Evolutionary conservation across 1,140 invertebrate genomes (phyloP).

Genomic region (Drepana arcuata): DNA sequence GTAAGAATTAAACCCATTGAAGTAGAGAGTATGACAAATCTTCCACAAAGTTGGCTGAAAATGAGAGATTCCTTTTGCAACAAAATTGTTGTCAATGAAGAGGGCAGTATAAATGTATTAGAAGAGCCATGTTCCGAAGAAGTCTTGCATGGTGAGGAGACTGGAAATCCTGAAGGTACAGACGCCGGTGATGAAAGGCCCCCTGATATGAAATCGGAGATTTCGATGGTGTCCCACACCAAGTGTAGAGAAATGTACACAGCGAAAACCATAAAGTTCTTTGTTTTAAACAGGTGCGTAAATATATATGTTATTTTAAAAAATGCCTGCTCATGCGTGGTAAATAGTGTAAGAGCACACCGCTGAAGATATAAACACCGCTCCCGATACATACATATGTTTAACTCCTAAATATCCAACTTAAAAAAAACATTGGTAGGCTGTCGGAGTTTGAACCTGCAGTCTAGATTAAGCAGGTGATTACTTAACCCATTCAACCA

Average conservation of each 20-base stretch:
- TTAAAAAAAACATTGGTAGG: too few relatives aligned
- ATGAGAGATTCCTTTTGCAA: slow-evolving; percentile 52
- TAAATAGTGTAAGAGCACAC: too few relatives aligned
- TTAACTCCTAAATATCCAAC: too few relatives aligned
- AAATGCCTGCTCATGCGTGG: too few relatives aligned
- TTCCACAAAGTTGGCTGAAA: slow-evolving; percentile 35
- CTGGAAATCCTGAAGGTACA: slow-evolving; percentile 1
- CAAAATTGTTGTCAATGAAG: slow-evolving; percentile 38
- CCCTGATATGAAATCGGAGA: slow-evolving; percentile 16
- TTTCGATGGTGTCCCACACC: slow-evolving; percentile 16
- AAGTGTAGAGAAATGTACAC: slow-evolving; percentile 39
- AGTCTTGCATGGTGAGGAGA: slow-evolving; percentile 5
- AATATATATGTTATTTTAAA: too few relatives aligned
- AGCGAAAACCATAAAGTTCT: slow-evolving; percentile 39
- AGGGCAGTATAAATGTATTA: slow-evolving; percentile 37
- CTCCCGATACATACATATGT: too few relatives aligned
- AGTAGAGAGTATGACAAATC: slow-evolving; percentile 19
- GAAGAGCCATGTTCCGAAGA: slow-evolving; percentile 19
- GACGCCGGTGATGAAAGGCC: slow-evolving; percentile 9
- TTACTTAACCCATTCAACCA: too few relatives aligned
- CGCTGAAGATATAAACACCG: too few relatives aligned
- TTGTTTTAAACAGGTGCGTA: too few relatives aligned
- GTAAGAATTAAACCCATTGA: slow-evolving; percentile 37
- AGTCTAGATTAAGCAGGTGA: too few relatives aligned
- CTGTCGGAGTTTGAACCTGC: too few relatives aligned